Evolutionary conservation across 2,888 invertebrate genomes (phyloP).

Genomic region (Hirtodrosophila confusa): DNA sequence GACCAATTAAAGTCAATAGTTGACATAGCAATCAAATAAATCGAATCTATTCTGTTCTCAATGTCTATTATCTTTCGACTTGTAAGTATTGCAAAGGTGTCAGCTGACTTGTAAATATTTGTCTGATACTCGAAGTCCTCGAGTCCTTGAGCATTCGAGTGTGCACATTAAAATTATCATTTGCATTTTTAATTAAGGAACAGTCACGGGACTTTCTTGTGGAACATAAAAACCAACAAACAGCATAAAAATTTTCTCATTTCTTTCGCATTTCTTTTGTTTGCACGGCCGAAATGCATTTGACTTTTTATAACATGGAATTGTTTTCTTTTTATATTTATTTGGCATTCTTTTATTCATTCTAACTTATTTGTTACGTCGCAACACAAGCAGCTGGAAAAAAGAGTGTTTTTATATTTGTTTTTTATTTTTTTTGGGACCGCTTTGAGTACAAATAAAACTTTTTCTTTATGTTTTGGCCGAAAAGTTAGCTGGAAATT

Average conservation of each 20-base stretch:
- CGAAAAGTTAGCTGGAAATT: constrained; percentile 67
- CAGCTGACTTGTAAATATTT: constrained; percentile 22
- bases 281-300: constrained; percentile 44
- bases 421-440: constrained; percentile 20
- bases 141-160: no score
- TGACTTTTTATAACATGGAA: constrained; percentile 25
- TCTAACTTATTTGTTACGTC: constrained; percentile 58
- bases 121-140: neutral
- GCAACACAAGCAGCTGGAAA: constrained; percentile 2
- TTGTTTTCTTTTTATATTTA: constrained; percentile 11
- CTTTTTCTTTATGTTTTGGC: constrained; percentile 44
- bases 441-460: constrained; percentile 51
- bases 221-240: constrained; percentile 36
- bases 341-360: constrained; percentile 29
- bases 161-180: constrained; percentile 48
- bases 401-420: constrained; percentile 41
- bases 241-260: constrained; percentile 15
- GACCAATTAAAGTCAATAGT: constrained; percentile 66
- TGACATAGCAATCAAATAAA: constrained; percentile 32
- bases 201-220: constrained; percentile 31
- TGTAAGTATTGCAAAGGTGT: constrained; percentile 28
- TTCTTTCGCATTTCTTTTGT: constrained; percentile 32
- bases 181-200: constrained; percentile 70
- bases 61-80: constrained; percentile 20
- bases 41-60: constrained; percentile 8